Conservation (phyloP, 1,140 invertebrate genomes). For the Diorhabda sublineata region DNA sequence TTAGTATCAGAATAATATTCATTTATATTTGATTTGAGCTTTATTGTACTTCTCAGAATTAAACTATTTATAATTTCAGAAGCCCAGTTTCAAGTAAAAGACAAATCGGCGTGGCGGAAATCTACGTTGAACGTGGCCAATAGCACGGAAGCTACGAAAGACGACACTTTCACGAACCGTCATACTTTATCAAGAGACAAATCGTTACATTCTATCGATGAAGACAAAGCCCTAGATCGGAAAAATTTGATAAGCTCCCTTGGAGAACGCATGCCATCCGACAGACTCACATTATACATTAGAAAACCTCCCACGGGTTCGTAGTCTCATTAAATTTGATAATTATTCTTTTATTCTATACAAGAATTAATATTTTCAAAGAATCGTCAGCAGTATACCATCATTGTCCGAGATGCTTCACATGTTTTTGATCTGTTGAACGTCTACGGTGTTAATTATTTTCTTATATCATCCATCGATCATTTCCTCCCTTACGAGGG, state of each 20-base stretch:
- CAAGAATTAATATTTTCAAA: too few species aligned
- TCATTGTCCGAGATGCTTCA: too few species aligned
- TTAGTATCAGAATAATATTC: conserved; percentile 37
- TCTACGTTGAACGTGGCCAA: conserved; percentile 64
- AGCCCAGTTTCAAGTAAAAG: conserved; percentile 67
- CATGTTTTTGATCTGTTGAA: too few species aligned
- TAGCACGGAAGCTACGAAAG: conserved; percentile 54
- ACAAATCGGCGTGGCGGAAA: conserved; percentile 73
- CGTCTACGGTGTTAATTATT: too few species aligned
- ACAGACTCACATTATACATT: conserved; percentile 63
- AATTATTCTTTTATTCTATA: too few species aligned
- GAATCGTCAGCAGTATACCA: too few species aligned
- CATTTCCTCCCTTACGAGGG: too few species aligned
- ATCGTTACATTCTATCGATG: conserved; percentile 50
- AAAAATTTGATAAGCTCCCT: conserved; percentile 52
- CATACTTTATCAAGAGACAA: conserved; percentile 25
- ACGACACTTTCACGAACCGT: conserved; percentile 24
- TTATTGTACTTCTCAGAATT: not conserved
- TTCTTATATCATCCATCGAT: too few species aligned
- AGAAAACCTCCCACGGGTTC: conserved; percentile 47
- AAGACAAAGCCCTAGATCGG: conserved; percentile 48
- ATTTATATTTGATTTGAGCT: too few species aligned
- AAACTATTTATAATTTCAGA: conserved; percentile 48
- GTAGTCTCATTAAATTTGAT: too few species aligned
- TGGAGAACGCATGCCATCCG: conserved; percentile 48